Conservation (phyloP, 2,888 invertebrate genomes). For the Branchipolynoe longqiensis region DNA sequence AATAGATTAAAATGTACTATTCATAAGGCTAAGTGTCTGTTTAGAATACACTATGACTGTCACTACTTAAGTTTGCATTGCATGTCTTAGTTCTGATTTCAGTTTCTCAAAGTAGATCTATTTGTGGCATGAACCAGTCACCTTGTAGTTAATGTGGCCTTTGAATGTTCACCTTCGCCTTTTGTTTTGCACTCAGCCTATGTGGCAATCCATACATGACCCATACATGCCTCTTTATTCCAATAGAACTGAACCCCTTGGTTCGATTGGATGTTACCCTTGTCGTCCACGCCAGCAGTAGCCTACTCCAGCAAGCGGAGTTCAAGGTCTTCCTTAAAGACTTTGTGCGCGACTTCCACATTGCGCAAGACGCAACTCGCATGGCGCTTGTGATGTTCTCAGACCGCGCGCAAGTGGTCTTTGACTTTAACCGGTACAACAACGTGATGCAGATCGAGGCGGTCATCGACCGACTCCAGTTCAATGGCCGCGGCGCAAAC, state of each 20-base stretch:
- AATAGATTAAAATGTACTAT: too few relatives aligned
- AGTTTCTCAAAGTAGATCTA: too few relatives aligned
- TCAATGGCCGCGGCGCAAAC: not conserved
- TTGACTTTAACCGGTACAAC: constrained; percentile 11
- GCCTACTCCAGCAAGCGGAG: not conserved
- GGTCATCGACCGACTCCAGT: not conserved
- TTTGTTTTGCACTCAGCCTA: constrained; percentile 1
- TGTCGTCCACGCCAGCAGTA: constrained; percentile 32
- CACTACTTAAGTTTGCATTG: too few relatives aligned
- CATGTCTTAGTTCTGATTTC: too few relatives aligned
- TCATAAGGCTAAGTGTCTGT: too few relatives aligned
- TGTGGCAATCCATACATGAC: not conserved
- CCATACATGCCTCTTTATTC: too few relatives aligned
- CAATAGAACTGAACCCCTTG: not conserved
- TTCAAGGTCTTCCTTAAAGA: constrained; percentile 12
- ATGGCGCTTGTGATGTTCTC: constrained; percentile 1
- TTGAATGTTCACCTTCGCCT: not conserved
- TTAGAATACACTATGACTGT: too few relatives aligned
- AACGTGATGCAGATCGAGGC: constrained; percentile 13
- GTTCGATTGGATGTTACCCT: constrained; percentile 44
- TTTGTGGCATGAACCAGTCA: too few relatives aligned
- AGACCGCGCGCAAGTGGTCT: not conserved
- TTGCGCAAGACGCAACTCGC: not conserved
- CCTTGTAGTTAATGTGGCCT: too few relatives aligned
- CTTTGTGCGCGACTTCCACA: not conserved